Conservation (phyloP, 2,797 vertebrate genomes). For the Loris lydekkerianus region DNA sequence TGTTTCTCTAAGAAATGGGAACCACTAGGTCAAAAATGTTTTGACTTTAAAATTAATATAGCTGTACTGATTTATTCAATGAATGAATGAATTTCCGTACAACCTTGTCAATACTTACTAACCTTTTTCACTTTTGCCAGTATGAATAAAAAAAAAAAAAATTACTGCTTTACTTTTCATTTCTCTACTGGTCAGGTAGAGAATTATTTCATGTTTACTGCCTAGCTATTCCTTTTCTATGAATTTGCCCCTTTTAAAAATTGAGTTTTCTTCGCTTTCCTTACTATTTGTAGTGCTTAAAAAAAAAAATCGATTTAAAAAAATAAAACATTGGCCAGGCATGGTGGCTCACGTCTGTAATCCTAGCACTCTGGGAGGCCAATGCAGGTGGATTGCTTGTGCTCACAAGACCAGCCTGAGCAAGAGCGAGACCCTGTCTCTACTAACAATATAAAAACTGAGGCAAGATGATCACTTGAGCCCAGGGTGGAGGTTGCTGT, state of each 20-base stretch:
- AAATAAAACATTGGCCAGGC: too few species aligned
- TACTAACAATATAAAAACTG: too few species aligned
- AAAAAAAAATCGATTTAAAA: constrained; percentile 18
- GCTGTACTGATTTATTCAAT: background rate
- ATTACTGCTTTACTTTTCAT: background rate
- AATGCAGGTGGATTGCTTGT: too few species aligned
- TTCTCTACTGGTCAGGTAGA: background rate
- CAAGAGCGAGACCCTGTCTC: too few species aligned
- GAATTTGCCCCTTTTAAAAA: constrained; percentile 50
- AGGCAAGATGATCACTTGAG: too few species aligned
- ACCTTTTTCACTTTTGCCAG: background rate
- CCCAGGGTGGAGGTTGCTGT: too few species aligned
- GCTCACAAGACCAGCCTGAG: too few species aligned
- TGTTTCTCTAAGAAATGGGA: constrained; percentile 31
- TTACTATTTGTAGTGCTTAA: constrained; percentile 22
- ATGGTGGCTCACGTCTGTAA: too few species aligned
- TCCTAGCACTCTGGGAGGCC: too few species aligned
- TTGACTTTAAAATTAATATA: constrained; percentile 54
- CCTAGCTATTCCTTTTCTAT: background rate
- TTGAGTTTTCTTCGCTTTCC: background rate
- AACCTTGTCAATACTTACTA: background rate
- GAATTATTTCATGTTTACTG: constrained; percentile 30
- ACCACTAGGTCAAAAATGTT: background rate
- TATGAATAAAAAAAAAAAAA: background rate
- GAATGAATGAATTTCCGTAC: background rate